These are phyloP conservation scores for Adelphocoris suturalis DNA, from an alignment of 2,888 invertebrate species.

Conservation along the genomic window DNA sequence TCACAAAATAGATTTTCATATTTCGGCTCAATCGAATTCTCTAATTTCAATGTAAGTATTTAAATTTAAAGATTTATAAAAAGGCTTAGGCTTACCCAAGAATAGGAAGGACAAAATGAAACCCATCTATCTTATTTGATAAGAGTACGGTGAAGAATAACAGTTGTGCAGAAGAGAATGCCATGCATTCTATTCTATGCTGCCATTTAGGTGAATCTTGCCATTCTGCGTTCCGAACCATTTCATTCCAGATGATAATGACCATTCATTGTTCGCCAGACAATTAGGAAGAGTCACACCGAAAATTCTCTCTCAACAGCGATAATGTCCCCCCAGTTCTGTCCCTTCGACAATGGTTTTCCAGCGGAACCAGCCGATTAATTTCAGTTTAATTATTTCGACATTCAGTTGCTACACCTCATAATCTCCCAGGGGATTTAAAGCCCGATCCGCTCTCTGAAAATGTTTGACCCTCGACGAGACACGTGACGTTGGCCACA, in stretches of 20 bases:
- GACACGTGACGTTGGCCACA: too few species aligned
- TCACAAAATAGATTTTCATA: too few species aligned
- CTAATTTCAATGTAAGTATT: too few species aligned
- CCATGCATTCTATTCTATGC: not conserved
- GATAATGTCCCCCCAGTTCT: not conserved
- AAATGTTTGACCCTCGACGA: too few species aligned
- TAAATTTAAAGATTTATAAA: too few species aligned
- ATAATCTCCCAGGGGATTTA: not conserved
- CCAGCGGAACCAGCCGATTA: constrained; percentile 29
- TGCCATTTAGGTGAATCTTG: not conserved
- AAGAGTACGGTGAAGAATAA: too few species aligned
- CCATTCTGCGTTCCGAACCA: not conserved
- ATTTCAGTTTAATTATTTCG: not conserved
- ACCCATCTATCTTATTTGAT: too few species aligned
- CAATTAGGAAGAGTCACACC: not conserved
- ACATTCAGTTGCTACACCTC: not conserved
- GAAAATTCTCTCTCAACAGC: not conserved
- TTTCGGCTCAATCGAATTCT: too few species aligned
- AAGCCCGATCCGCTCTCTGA: not conserved
- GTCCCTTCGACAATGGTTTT: not conserved
- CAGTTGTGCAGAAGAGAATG: not conserved
- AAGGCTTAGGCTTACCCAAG: too few species aligned
- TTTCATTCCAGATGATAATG: constrained; percentile 1
- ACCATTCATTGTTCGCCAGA: constrained; percentile 8
- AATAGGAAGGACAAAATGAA: too few species aligned